Percentiles rank a stretch among this genome's conserved stretches.
phyloP scores from a whole-genome alignment of 1,140 invertebrate species.

The Helicoverpa zea region DNA sequence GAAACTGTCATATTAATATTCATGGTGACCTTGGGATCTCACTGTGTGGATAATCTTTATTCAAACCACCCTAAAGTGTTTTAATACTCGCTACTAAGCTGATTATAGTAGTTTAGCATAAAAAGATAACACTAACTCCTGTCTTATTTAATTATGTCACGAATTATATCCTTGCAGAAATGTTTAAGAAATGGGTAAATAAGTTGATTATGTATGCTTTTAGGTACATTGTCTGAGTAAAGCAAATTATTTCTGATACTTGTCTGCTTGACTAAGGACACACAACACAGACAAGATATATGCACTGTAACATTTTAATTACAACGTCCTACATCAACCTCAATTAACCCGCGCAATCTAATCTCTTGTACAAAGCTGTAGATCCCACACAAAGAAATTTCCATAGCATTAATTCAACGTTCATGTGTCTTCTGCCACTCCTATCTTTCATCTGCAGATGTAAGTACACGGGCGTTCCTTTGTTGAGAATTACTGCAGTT shows the following conservation, averaged over 20 bases:
- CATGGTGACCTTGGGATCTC: conserved; percentile 39
- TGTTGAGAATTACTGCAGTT: conserved; percentile 1
- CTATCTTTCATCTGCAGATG: conserved; percentile 12
- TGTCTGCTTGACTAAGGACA: too few relatives aligned
- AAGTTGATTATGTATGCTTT: too few relatives aligned
- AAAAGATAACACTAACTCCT: background rate
- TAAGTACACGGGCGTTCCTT: background rate
- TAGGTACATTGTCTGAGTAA: too few relatives aligned
- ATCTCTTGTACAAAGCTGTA: background rate
- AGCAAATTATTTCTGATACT: too few relatives aligned
- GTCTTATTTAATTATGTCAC: background rate
- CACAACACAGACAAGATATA: too few relatives aligned
- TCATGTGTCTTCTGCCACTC: background rate
- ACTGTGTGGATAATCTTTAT: conserved; percentile 34
- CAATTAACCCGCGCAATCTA: background rate
- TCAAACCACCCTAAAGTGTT: conserved; percentile 33
- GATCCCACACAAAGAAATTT: background rate
- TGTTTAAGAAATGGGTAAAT: too few relatives aligned
- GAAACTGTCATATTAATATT: conserved; percentile 44
- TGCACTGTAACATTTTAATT: too few relatives aligned
- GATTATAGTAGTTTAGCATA: conserved; percentile 7
- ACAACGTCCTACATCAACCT: background rate
- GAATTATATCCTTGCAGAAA: background rate
- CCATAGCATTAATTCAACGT: conserved; percentile 17
- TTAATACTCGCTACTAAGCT: conserved; percentile 1